These are phyloP conservation scores for Tokudaia tokunoshimensis DNA, from an alignment of 2,797 vertebrate genomes.

Conservation along the genomic window DNA sequence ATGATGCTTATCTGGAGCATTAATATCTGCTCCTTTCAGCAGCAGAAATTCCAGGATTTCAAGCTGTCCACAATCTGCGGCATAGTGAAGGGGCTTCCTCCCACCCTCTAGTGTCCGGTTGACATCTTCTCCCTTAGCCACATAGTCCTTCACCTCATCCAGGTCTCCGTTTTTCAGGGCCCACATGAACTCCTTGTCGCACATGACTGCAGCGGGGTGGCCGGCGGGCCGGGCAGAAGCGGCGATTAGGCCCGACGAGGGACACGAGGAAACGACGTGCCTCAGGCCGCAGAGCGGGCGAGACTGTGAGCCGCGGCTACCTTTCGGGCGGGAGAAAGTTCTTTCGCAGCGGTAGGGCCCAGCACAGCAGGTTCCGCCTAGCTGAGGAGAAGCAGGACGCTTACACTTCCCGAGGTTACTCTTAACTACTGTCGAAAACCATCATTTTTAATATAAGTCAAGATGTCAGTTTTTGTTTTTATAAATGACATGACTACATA, in stretches of 20 bases:
- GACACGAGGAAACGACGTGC: slow-evolving; percentile 24
- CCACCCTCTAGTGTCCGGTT: slow-evolving; percentile 94
- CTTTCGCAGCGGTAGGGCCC: slow-evolving; percentile 48
- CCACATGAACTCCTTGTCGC: slow-evolving; percentile 95
- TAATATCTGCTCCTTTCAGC: slow-evolving; percentile 96
- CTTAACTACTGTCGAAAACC: background rate
- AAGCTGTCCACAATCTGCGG: slow-evolving; percentile 95
- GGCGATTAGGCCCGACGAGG: background rate
- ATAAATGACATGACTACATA: background rate
- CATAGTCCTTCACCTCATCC: slow-evolving; percentile 93
- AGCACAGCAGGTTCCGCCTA: slow-evolving; percentile 52
- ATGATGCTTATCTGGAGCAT: slow-evolving; percentile 96
- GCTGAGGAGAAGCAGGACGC: background rate
- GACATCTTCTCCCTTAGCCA: slow-evolving; percentile 94
- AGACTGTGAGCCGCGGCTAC: background rate
- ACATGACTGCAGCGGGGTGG: slow-evolving; percentile 88
- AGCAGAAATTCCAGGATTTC: slow-evolving; percentile 95
- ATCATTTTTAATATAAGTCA: background rate
- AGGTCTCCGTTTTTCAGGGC: slow-evolving; percentile 96
- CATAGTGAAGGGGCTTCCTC: slow-evolving; percentile 96
- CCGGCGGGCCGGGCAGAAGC: slow-evolving; percentile 4
- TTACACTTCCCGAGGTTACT: slow-evolving; percentile 85
- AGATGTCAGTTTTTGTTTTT: background rate
- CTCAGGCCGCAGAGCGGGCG: slow-evolving; percentile 6
- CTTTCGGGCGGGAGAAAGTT: slow-evolving; percentile 67